Conservation (phyloP, 2,888 invertebrate species). For the Amiota minor region DNA sequence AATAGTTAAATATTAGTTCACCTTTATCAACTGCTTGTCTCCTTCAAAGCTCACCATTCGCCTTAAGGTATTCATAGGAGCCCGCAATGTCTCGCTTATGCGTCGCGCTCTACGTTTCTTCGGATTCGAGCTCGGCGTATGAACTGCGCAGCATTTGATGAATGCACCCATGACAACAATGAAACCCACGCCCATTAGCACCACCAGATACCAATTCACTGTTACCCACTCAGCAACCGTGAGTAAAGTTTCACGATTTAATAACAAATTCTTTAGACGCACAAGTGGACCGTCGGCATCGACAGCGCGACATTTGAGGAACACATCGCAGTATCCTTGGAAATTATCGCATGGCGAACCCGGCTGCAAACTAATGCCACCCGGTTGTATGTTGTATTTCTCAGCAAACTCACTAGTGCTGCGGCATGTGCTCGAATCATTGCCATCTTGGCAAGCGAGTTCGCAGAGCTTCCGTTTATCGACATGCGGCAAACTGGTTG, state of each 20-base stretch:
- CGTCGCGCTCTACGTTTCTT: slow-evolving; percentile 96
- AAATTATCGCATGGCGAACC: slow-evolving; percentile 99
- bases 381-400: slow-evolving; percentile 81
- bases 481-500: slow-evolving; percentile 82
- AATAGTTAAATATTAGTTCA: no score
- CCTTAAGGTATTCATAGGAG: slow-evolving; percentile 92
- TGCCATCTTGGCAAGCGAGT: slow-evolving; percentile 94
- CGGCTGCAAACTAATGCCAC: slow-evolving; percentile 90
- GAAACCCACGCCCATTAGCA: slow-evolving; percentile 91
- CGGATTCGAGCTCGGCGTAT: slow-evolving; percentile 99
- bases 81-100: slow-evolving; percentile 90
- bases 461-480: slow-evolving; percentile 93
- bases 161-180: slow-evolving; percentile 97
- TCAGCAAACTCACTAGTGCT: slow-evolving; percentile 91
- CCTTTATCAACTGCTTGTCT: not conserved
- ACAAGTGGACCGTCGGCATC: slow-evolving; percentile 99
- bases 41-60: slow-evolving; percentile 80
- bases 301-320: slow-evolving; percentile 97
- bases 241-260: slow-evolving; percentile 90
- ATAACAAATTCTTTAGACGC: slow-evolving; percentile 93
- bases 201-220: slow-evolving; percentile 96
- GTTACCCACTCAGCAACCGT: slow-evolving; percentile 95
- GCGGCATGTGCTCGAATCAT: slow-evolving; percentile 81
- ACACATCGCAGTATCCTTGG: slow-evolving; percentile 99
- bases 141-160: slow-evolving; percentile 99